Base-by-base conservation (phyloP, 2,888 invertebrate species). In the Bellardia pandia region DNA sequence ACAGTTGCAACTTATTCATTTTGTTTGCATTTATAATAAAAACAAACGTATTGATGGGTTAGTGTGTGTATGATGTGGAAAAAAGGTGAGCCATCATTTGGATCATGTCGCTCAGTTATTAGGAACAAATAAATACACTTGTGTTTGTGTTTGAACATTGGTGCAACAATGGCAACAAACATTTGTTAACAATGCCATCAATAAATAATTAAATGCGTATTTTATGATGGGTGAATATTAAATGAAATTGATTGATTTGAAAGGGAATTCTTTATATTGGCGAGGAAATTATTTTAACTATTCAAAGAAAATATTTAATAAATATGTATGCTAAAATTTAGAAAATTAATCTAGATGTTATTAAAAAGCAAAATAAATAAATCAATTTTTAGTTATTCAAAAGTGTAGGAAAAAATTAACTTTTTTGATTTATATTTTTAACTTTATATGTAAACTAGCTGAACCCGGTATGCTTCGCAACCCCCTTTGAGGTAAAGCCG, bases 121-220 rank as follows among this genome's bases (percentile, higher is more conserved):
- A 48, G 48, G 48, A 48, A 48, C 5, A 11, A 48, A 13, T 48
- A 14, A 13, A 48, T 48, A 48, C 48, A 48, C 48, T 48, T 48
- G 48, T 45, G 45, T 13, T 45, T 45, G 45, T 45, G 45, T 53
- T 53, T 53, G 16, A 53, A 53, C 23, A 42, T 66, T 30, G 4
- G 42, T 78, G 77, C n/a, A 66, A 45, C 45, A 76, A 42, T 60
- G 14, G 42, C 76, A 33, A 83, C 45, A 71, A 64, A 83, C 80
- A 80, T 77, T 83, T 76, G 45, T 64, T 56, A 71, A 42, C 77
- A 71, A 64, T 56, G 62, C 30, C 71, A 77, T 72, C 45, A 83
- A 77, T 77, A 72, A 72, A 78, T 77, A 37, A 78, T 72, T 74
- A 51, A 72, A 77, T 58, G 30, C 16, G 45, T 45, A 71, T 40